A percentile compares a stretch with the other conserved stretches of the same genome.
phyloP scores from a whole-genome alignment of 2,797 vertebrate species.

The Lepidocolaptes lacrymiger region DNA sequence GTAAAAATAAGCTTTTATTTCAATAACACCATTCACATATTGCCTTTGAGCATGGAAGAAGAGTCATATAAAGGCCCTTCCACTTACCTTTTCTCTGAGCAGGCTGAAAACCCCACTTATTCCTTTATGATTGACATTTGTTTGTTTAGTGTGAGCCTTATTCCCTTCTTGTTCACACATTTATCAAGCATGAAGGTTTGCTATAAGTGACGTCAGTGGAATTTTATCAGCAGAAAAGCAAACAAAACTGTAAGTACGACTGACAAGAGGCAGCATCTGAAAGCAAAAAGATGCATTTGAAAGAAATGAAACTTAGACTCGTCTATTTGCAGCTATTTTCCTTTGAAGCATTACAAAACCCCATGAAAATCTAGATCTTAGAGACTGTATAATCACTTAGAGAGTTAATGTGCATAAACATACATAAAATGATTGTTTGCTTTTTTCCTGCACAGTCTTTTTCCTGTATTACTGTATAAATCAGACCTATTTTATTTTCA shows the following conservation, averaged over 20 bases:
- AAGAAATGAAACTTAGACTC: constrained; percentile 3
- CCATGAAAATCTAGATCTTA: background rate
- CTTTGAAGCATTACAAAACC: constrained; percentile 39
- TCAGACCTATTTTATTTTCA: constrained; percentile 33
- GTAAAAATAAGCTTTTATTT: background rate
- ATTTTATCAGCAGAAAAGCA: constrained; percentile 27
- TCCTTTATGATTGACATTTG: background rate
- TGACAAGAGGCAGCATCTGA: constrained; percentile 12
- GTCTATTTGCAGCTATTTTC: background rate
- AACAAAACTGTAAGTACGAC: background rate
- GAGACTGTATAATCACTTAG: constrained; percentile 34
- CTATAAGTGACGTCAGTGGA: background rate
- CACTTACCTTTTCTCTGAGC: background rate
- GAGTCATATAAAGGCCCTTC: background rate
- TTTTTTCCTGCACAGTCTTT: constrained; percentile 14
- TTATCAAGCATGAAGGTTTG: background rate
- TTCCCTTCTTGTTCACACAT: background rate
- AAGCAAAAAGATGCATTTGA: constrained; percentile 8
- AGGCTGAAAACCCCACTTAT: background rate
- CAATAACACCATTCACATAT: background rate
- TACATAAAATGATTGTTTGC: constrained; percentile 25
- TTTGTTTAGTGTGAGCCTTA: background rate
- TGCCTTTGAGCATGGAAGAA: background rate
- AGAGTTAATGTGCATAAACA: constrained; percentile 48
- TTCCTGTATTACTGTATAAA: constrained; percentile 39